Conservation (phyloP, 2,888 invertebrate species). For the Temnothorax unifasciatus region DNA sequence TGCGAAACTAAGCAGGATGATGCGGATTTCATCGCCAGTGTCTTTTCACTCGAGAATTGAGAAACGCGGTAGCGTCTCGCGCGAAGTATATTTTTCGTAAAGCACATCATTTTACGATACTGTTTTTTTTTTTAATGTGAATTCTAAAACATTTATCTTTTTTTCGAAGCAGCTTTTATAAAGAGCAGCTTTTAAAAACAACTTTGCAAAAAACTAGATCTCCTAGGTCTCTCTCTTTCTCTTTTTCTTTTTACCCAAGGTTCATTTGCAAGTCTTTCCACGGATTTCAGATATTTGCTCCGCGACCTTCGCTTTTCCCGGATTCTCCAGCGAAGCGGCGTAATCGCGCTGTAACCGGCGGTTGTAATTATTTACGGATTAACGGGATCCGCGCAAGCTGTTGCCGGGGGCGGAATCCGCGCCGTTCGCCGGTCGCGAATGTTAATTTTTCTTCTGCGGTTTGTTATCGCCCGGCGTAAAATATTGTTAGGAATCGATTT, state of each 20-base stretch:
- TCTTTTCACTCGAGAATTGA: not conserved
- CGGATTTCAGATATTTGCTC: constrained; percentile 43
- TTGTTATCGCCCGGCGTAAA: constrained; percentile 57
- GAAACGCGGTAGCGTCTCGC: not conserved
- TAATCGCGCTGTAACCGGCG: constrained; percentile 39
- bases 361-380: constrained; percentile 53
- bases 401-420: not conserved
- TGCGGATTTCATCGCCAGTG: not conserved
- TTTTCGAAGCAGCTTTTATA: constrained; percentile 2
- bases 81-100: not conserved
- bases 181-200: constrained; percentile 2
- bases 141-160: not conserved
- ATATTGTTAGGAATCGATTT: constrained; percentile 57
- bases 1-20: not conserved
- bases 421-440: constrained; percentile 40
- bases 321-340: constrained; percentile 12
- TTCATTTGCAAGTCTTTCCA: constrained; percentile 18
- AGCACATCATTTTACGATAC: not conserved
- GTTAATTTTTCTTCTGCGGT: constrained; percentile 56
- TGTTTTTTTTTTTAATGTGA: not conserved
- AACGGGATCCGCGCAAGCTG: constrained; percentile 25
- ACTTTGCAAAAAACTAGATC: not conserved
- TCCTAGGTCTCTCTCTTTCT: not conserved
- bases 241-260: not conserved
- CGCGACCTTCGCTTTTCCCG: not conserved